Conservation (phyloP, 2,113 vertebrate genomes). For the Trogon melanurus region DNA sequence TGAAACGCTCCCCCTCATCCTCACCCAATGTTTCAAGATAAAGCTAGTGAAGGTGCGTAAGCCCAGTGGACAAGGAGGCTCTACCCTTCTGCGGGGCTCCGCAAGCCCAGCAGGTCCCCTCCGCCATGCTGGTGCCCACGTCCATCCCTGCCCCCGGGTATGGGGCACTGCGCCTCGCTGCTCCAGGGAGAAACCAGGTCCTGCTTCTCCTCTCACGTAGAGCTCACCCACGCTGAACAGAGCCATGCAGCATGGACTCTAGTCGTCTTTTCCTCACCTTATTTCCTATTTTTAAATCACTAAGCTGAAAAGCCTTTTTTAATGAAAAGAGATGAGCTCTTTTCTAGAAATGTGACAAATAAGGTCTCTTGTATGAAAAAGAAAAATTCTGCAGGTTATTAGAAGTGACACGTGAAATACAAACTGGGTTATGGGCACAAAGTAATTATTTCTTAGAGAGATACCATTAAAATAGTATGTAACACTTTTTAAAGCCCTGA, state of each 20-base stretch:
- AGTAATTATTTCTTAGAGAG: constrained; percentile 8
- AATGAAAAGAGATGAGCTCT: neutral
- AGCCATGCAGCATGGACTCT: neutral
- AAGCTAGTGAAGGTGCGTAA: accelerated
- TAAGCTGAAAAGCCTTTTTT: neutral
- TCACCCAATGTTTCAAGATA: neutral
- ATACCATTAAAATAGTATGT: neutral
- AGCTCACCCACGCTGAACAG: neutral
- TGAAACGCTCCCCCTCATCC: accelerated
- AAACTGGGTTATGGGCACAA: neutral
- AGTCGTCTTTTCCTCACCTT: neutral
- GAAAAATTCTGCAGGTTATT: neutral
- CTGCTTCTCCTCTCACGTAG: neutral
- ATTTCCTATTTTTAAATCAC: neutral
- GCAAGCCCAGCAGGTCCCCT: neutral
- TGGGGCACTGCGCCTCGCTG: accelerated
- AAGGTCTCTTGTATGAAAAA: neutral
- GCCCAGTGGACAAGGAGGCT: accelerated
- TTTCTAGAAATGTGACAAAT: neutral
- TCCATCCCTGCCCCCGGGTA: accelerated
- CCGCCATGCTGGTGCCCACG: accelerated
- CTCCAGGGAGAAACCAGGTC: accelerated
- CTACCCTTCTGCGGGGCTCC: neutral
- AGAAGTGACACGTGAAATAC: neutral
- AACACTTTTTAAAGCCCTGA: neutral